A percentile compares a stretch with the other conserved stretches of the same genome.
phyloP scores from a whole-genome alignment of 2,888 invertebrate genomes.

The Tanytarsus gracilentus region DNA sequence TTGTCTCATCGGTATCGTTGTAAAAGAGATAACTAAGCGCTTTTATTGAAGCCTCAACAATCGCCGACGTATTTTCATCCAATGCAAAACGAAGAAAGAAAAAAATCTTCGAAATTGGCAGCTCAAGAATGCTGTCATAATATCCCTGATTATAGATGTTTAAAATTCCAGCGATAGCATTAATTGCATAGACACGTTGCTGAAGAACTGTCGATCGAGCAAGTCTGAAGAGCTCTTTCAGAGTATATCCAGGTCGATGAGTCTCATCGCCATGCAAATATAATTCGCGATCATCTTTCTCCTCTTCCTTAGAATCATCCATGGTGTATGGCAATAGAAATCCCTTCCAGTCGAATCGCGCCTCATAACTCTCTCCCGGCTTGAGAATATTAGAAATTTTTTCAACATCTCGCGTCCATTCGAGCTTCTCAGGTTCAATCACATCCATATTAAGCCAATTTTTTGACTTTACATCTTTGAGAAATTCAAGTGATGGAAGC shows the following conservation, averaged over 20 bases:
- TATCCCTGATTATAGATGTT: constrained; percentile 63
- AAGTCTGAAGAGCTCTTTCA: constrained; percentile 78
- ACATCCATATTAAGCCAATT: constrained; percentile 79
- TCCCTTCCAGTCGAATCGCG: constrained; percentile 75
- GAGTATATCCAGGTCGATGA: constrained; percentile 79
- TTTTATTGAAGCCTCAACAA: constrained; percentile 66
- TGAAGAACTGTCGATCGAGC: constrained; percentile 68
- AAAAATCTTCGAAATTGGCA: constrained; percentile 67
- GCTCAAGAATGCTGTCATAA: constrained; percentile 64
- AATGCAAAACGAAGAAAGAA: constrained; percentile 75
- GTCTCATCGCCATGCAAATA: constrained; percentile 93
- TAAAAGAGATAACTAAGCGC: constrained; percentile 66
- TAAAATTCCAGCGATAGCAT: constrained; percentile 68
- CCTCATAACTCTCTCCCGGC: constrained; percentile 59
- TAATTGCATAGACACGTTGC: constrained; percentile 73
- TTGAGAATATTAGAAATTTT: constrained; percentile 50
- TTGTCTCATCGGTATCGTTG: constrained; percentile 68
- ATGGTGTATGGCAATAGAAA: constrained; percentile 62
- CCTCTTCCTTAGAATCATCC: constrained; percentile 44
- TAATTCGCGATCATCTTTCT: constrained; percentile 52
- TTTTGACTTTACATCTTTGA: constrained; percentile 52
- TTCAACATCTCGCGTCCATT: constrained; percentile 70
- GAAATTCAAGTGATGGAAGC: constrained; percentile 49
- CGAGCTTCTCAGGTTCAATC: constrained; percentile 77
- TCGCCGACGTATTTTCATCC: constrained; percentile 68